Conservation (phyloP, 2,888 invertebrate genomes). For the Drosophila cyrtoloma region DNA sequence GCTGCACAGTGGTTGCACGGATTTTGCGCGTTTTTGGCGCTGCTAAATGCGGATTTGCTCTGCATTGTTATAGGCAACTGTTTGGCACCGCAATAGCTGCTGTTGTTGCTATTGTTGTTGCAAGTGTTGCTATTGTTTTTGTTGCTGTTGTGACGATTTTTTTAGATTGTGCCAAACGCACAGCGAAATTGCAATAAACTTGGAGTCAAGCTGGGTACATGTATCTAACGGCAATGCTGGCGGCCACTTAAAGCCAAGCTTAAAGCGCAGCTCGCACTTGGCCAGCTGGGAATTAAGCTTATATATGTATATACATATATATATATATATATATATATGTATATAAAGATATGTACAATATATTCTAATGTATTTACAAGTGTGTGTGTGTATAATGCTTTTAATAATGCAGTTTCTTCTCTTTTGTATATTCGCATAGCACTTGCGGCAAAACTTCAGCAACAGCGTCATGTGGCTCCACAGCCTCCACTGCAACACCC, state of each 20-base stretch:
- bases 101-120: constrained; percentile 2
- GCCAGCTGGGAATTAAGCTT: constrained; percentile 10
- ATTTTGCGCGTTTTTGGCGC: constrained; percentile 49
- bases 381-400: constrained; percentile 27
- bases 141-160: constrained; percentile 10
- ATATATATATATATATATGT: not conserved
- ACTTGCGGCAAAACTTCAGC: constrained; percentile 58
- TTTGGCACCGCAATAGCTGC: constrained; percentile 20
- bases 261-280: constrained; percentile 24
- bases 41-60: constrained; percentile 52
- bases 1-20: constrained; percentile 37
- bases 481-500: not conserved
- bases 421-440: constrained; percentile 40
- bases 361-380: not conserved
- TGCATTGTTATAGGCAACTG: constrained; percentile 45
- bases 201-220: constrained; percentile 12
- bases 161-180: not conserved
- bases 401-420: constrained; percentile 52
- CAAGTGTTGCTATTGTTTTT: not conserved
- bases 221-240: constrained; percentile 11
- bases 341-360: not conserved
- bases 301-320: not conserved
- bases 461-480: constrained; percentile 23
- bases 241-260: constrained; percentile 43
- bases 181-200: constrained; percentile 33